A percentile compares a stretch with the other conserved stretches of the same genome.
These are phyloP conservation scores for Upupa epops DNA, from an alignment of 2,113 vertebrate species.

Conservation along the genomic window DNA sequence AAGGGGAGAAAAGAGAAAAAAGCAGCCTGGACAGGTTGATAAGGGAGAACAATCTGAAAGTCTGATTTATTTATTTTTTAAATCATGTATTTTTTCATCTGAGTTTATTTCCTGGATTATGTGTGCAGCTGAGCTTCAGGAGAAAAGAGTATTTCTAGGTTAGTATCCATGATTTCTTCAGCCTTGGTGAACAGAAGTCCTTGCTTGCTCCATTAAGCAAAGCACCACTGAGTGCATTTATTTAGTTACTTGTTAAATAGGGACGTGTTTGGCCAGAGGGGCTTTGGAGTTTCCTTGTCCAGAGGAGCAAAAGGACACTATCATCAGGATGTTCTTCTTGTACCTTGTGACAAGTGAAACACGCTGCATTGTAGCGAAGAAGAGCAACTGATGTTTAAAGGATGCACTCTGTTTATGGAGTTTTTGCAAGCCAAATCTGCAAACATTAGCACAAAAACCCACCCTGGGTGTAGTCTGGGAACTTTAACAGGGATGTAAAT, in stretches of 20 bases:
- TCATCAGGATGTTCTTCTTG: slow-evolving; percentile 17
- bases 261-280: slow-evolving; percentile 36
- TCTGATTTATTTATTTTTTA: not conserved
- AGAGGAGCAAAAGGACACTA: slow-evolving; percentile 24
- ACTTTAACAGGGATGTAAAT: not conserved
- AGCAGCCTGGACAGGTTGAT: too few species aligned
- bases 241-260: not conserved
- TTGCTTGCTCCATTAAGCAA: slow-evolving; percentile 29
- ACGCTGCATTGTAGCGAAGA: not conserved
- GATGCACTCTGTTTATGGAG: slow-evolving; percentile 16
- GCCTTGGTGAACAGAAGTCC: not conserved
- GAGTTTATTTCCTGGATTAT: not conserved
- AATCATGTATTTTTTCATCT: not conserved
- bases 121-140: not conserved
- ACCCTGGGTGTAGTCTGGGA: not conserved
- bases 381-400: not conserved
- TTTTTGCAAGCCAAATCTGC: slow-evolving; percentile 23
- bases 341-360: slow-evolving; percentile 34
- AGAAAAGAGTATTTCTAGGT: not conserved
- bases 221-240: slow-evolving; percentile 4
- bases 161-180: not conserved
- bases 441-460: not conserved
- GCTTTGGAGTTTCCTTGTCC: not conserved
- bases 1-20: not conserved
- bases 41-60: not conserved